A percentile compares a stretch with the other conserved stretches of the same genome.
Conservation (phyloP, 1,140 invertebrate species). For the Atopsyche davidsoni region DNA sequence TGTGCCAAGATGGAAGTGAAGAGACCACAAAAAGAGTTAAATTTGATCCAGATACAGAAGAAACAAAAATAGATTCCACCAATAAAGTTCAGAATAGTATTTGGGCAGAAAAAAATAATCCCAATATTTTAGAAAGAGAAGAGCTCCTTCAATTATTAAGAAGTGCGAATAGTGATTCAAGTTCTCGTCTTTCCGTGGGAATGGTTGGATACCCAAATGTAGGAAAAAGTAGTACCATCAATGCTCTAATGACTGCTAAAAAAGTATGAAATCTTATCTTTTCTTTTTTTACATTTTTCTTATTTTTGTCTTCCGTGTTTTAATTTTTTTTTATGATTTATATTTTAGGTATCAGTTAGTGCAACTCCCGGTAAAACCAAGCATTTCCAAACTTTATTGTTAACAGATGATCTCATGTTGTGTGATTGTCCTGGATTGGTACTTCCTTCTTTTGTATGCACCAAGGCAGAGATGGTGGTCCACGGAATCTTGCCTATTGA, state of each 20-base stretch:
- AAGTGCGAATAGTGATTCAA: constrained; percentile 55
- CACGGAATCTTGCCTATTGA: constrained; percentile 96
- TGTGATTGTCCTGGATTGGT: constrained; percentile 98
- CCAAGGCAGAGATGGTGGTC: constrained; percentile 90
- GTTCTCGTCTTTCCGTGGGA: constrained; percentile 70
- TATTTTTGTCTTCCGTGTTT: not conserved
- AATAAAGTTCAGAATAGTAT: not conserved
- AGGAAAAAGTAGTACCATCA: constrained; percentile 98
- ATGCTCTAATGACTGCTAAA: constrained; percentile 83
- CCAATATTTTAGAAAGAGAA: constrained; percentile 52
- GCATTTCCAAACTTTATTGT: constrained; percentile 80
- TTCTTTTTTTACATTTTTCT: constrained; percentile 5
- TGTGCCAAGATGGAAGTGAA: too few species aligned
- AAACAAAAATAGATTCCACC: not conserved
- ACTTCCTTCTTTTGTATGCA: constrained; percentile 91
- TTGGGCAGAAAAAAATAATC: constrained; percentile 36
- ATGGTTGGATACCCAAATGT: constrained; percentile 99
- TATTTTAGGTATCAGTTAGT: constrained; percentile 71
- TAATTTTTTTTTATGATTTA: not conserved
- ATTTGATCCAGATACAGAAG: constrained; percentile 1
- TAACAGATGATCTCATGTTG: constrained; percentile 76
- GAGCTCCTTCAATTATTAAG: constrained; percentile 64
- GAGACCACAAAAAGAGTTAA: constrained; percentile 6
- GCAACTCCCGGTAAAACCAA: constrained; percentile 96
- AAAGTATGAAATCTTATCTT: constrained; percentile 53